Percentiles rank a stretch among this genome's conserved stretches.
Conservation (phyloP, 1,140 invertebrate genomes). For the Drosophila ohnishii region DNA sequence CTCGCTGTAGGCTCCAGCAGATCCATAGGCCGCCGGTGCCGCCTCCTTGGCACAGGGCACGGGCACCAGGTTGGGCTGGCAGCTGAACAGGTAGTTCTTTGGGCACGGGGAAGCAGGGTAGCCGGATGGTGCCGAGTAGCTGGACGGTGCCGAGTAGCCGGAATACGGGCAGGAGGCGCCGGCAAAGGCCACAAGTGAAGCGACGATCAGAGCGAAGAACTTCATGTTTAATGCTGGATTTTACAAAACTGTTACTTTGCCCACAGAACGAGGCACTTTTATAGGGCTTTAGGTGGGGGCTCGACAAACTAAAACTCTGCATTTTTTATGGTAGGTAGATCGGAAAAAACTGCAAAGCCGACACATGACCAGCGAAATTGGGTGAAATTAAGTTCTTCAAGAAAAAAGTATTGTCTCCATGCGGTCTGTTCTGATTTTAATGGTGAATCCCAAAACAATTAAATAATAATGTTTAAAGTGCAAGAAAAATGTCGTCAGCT, state of each 20-base stretch:
- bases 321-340: neutral
- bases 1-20: constrained; percentile 66
- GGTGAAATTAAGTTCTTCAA: constrained; percentile 6
- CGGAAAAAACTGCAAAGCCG: constrained; percentile 24
- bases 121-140: constrained; percentile 14
- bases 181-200: constrained; percentile 30
- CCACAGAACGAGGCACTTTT: neutral
- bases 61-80: constrained; percentile 65
- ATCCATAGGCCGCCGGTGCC: constrained; percentile 42
- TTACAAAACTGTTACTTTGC: constrained; percentile 16
- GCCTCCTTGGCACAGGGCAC: constrained; percentile 57
- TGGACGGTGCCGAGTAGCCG: constrained; percentile 30
- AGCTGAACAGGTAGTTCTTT: constrained; percentile 75
- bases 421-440: constrained; percentile 14
- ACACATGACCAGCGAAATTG: constrained; percentile 4
- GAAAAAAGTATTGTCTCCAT: constrained; percentile 6
- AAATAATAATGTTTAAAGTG: constrained; percentile 11
- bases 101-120: constrained; percentile 64
- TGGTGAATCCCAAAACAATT: constrained; percentile 17
- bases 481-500: constrained; percentile 2
- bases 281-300: constrained; percentile 5
- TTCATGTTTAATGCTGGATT: constrained; percentile 39
- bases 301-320: constrained; percentile 22
- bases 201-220: constrained; percentile 25
- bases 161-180: constrained; percentile 30